These are phyloP conservation scores for Uloborus diversus DNA, from an alignment of 1,140 invertebrate species.

Conservation along the genomic window DNA sequence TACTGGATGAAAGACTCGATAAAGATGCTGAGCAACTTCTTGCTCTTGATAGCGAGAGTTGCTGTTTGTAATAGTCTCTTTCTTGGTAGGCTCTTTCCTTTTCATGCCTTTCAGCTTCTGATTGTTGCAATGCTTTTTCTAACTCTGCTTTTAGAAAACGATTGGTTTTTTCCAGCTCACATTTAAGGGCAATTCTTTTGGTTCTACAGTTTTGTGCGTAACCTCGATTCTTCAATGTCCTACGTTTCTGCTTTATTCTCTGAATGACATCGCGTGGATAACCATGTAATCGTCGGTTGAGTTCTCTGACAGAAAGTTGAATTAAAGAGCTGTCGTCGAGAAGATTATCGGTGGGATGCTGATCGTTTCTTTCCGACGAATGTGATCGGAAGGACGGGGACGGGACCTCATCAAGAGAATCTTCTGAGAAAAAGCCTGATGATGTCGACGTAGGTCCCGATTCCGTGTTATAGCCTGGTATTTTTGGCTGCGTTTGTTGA, in stretches of 20 bases:
- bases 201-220: conserved; percentile 98
- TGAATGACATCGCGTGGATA: conserved; percentile 88
- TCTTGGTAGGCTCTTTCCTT: conserved; percentile 45
- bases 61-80: conserved; percentile 55
- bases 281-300: conserved; percentile 95
- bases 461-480: too few relatives aligned
- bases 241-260: conserved; percentile 92
- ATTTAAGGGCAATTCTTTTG: conserved; percentile 85
- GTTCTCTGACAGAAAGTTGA: conserved; percentile 88
- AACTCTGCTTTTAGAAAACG: conserved; percentile 78
- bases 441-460: conserved; percentile 19
- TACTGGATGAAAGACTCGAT: conserved; percentile 30
- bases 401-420: conserved; percentile 31
- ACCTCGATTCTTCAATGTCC: conserved; percentile 97
- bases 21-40: conserved; percentile 36
- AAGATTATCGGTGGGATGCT: conserved; percentile 37
- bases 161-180: conserved; percentile 88
- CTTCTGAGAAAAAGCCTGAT: conserved; percentile 20
- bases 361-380: background rate
- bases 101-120: conserved; percentile 68
- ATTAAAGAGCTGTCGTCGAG: conserved; percentile 90
- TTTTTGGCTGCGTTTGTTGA: conserved; percentile 34
- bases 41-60: conserved; percentile 18
- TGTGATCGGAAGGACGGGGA: conserved; percentile 33
- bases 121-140: conserved; percentile 75